phyloP scores from a whole-genome alignment of 2,113 vertebrate genomes.

The Eptesicus fuscus region DNA sequence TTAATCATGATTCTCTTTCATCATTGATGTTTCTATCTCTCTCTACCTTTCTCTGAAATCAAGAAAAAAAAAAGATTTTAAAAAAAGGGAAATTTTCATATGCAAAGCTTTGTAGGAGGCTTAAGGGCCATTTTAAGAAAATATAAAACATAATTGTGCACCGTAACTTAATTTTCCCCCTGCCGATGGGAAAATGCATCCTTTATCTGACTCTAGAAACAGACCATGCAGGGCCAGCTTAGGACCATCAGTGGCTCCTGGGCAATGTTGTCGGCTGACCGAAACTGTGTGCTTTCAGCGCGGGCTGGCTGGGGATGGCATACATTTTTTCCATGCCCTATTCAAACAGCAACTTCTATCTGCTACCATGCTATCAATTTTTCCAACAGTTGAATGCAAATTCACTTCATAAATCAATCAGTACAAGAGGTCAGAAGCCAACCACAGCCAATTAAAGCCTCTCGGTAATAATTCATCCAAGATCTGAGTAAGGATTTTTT shows the following conservation, averaged over 20 bases:
- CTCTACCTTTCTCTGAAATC: too few relatives aligned
- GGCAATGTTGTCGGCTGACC: neutral
- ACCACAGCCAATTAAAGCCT: constrained; percentile 65
- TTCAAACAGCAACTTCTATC: constrained; percentile 43
- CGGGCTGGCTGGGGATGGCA: neutral
- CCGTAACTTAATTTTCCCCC: neutral
- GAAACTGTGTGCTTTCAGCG: neutral
- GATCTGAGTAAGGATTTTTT: constrained; percentile 35
- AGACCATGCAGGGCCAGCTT: neutral
- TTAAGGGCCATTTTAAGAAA: neutral
- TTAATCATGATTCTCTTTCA: too few relatives aligned
- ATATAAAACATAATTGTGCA: neutral
- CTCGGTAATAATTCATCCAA: constrained; percentile 55
- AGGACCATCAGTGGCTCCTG: neutral
- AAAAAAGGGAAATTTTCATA: neutral
- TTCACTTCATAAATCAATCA: constrained; percentile 62
- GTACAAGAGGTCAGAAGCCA: constrained; percentile 61
- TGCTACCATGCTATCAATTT: constrained; percentile 41
- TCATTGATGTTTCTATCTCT: too few relatives aligned
- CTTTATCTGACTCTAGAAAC: neutral
- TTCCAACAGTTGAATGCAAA: constrained; percentile 57
- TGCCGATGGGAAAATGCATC: neutral
- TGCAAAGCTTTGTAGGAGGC: neutral
- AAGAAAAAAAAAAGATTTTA: too few relatives aligned
- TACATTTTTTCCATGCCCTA: constrained; percentile 34